Evolutionary conservation across 2,888 invertebrate genomes (phyloP).

Genomic region (Drosophila macrospina): DNA sequence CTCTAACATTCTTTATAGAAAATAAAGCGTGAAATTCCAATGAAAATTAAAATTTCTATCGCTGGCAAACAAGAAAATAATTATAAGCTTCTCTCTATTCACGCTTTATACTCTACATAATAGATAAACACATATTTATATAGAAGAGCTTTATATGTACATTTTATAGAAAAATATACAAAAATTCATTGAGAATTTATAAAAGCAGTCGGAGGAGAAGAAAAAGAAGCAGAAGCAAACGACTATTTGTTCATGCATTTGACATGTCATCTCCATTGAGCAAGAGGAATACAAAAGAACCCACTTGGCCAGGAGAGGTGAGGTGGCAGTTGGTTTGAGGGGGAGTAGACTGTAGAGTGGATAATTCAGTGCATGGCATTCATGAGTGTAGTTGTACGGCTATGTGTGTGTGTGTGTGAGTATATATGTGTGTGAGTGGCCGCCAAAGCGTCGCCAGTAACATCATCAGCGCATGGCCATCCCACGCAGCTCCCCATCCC

Average conservation of each 20-base stretch:
- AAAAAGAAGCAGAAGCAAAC: conserved; percentile 20
- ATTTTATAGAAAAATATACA: conserved; percentile 21
- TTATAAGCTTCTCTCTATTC: not conserved
- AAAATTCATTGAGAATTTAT: conserved; percentile 49
- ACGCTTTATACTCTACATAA: not conserved
- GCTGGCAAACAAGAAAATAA: conserved; percentile 10
- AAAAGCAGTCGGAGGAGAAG: conserved; percentile 4
- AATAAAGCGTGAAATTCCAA: not conserved
- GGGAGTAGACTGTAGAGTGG: conserved; percentile 5
- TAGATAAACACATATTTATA: conserved; percentile 1
- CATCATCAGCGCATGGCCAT: conserved; percentile 39
- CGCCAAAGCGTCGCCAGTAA: conserved; percentile 58
- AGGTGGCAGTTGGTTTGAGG: conserved; percentile 1
- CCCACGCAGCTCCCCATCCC: not conserved
- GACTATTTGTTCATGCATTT: conserved; percentile 66
- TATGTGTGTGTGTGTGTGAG: conserved; percentile 19
- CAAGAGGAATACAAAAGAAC: conserved; percentile 51
- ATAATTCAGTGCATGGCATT: conserved; percentile 62
- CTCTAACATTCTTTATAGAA: not conserved
- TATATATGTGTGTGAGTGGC: conserved; percentile 20
- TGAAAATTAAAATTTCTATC: conserved; percentile 7
- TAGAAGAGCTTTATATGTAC: conserved; percentile 5
- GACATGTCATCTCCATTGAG: conserved; percentile 60
- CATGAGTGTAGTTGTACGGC: conserved; percentile 45
- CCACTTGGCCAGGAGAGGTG: conserved; percentile 23